Base-by-base conservation (phyloP, 2,888 invertebrate genomes). In the Tribolium freemani region DNA sequence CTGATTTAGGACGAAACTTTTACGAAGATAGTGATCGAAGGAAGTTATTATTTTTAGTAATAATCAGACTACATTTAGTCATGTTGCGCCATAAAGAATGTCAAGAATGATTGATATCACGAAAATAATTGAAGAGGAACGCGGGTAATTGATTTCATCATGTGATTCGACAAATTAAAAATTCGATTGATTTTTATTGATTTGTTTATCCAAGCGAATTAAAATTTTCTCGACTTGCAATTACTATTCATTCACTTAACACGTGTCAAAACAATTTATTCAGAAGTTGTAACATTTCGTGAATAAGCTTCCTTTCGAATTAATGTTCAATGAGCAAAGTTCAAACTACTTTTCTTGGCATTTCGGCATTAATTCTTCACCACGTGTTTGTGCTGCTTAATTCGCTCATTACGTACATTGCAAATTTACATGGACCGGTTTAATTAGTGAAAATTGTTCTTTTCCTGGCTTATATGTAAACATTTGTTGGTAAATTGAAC, bases 331-430 rank as follows among this genome's bases (percentile, higher is more conserved):
- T 46, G 58, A 26, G 9, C 61, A 48, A 48, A 61, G 61, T 61
- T 58, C 45, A 16, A 58, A 11, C 20, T 38, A 8, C 31, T 58
- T 58, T 20, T 48, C 46, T 44, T 46, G 46, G 48, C 60, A 54
- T 10, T 9, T 9, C 8, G 13, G 31, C n/a, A 10, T n/a, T 44
- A 16, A 38, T 16, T 16, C 16, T 16, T 16, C 8, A 31, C n/a
- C 60, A 46, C 60, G 60, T 60, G 60, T 44, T 45, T 46, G 60
- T 48, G 26, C 6, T 45, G 5, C 61, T 48, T 61, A 48, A 61
- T 61, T 9, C 61, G 6, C 2, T 48, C 8, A 46, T 9, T 38
- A 31, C 56, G 38, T 5, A 26, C 54, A 30, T 56, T 56, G 31
- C 16, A 58, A 58, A 58, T 58, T 58, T 58, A 13, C 58, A 20